Evolutionary conservation across 1,140 invertebrate genomes (phyloP).

Genomic region (Propsilocerus akamusi): DNA sequence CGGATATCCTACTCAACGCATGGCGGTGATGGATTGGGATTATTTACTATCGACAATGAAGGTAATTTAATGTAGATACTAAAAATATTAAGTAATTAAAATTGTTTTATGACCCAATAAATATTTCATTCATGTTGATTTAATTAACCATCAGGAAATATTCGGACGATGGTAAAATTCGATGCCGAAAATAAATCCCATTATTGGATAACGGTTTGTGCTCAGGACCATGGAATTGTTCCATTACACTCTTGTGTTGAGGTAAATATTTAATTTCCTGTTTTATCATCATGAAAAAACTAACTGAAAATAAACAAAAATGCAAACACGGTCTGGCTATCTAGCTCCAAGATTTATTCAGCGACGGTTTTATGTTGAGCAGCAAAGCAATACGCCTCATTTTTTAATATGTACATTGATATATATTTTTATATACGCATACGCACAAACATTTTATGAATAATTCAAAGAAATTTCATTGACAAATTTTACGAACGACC

Average conservation of each 20-base stretch:
- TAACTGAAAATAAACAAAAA: no score
- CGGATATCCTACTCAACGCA: slow-evolving; percentile 71
- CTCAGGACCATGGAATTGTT: slow-evolving; percentile 75
- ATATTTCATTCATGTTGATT: slow-evolving; percentile 2
- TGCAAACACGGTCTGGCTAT: no score
- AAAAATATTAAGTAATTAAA: background rate
- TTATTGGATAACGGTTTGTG: slow-evolving; percentile 89
- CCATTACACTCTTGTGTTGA: slow-evolving; percentile 63
- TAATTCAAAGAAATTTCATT: no score
- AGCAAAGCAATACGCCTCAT: no score
- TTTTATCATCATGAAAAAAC: no score
- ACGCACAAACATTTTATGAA: no score
- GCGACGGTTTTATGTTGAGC: no score
- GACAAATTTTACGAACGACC: background rate
- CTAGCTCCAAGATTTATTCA: no score
- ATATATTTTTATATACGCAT: no score
- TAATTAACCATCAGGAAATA: slow-evolving; percentile 40
- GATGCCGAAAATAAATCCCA: slow-evolving; percentile 72
- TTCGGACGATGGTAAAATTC: slow-evolving; percentile 61
- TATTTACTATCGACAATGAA: slow-evolving; percentile 78
- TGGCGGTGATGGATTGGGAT: slow-evolving; percentile 75
- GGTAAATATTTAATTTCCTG: slow-evolving; percentile 34
- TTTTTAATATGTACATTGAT: background rate
- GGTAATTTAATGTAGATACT: no score
- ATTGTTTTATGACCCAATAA: background rate